phyloP scores from a whole-genome alignment of 2,888 invertebrate species.

The Agrochola litura region DNA sequence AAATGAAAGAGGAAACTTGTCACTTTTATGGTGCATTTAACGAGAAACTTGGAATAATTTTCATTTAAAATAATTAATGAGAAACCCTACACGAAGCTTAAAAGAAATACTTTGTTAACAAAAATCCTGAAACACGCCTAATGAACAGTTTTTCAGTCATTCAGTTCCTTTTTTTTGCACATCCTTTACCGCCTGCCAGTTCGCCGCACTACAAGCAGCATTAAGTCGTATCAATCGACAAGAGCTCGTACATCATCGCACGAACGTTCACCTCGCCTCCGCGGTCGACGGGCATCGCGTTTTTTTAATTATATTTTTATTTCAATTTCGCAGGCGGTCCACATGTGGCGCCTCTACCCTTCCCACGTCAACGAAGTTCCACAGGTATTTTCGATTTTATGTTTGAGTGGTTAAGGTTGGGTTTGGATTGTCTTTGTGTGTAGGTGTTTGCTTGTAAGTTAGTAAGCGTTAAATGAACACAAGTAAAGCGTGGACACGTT shows the following conservation, averaged over 20 bases:
- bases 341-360: slow-evolving; percentile 85
- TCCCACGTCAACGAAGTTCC: slow-evolving; percentile 67
- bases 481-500: slow-evolving; percentile 82
- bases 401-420: slow-evolving; percentile 36
- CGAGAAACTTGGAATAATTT: neutral
- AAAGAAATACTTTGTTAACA: neutral
- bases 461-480: slow-evolving; percentile 81
- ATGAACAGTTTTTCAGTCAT: slow-evolving; percentile 12
- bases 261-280: slow-evolving; percentile 79
- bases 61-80: neutral
- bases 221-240: slow-evolving; percentile 69
- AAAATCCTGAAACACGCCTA: neutral
- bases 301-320: slow-evolving; percentile 77
- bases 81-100: neutral
- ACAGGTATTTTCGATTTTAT: slow-evolving; percentile 53
- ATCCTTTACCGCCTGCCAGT: slow-evolving; percentile 27
- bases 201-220: slow-evolving; percentile 46
- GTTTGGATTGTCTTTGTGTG: slow-evolving; percentile 30
- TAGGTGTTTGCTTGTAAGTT: slow-evolving; percentile 58
- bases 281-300: slow-evolving; percentile 69
- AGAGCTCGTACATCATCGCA: slow-evolving; percentile 55
- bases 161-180: slow-evolving; percentile 7
- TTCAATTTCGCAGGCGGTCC: slow-evolving; percentile 80
- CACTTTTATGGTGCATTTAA: neutral
- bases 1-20: neutral